Evolutionary conservation across 2,113 vertebrate species (phyloP).

Genomic region (Amia ocellicauda): DNA sequence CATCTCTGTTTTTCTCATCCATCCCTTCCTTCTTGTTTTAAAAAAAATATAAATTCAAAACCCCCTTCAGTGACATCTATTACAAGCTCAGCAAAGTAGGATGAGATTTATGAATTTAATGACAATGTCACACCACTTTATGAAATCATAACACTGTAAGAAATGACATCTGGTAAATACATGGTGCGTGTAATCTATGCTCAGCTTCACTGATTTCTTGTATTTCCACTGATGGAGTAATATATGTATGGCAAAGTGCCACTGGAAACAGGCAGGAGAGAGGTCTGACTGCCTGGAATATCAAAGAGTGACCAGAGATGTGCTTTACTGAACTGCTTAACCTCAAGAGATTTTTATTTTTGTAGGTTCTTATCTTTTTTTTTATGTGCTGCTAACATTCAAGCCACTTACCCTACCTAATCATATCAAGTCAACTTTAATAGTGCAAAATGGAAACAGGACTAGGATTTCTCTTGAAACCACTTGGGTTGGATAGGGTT

Average conservation of each 20-base stretch:
- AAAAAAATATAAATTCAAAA: constrained; percentile 11
- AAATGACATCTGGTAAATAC: constrained; percentile 71
- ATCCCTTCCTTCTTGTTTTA: constrained; percentile 14
- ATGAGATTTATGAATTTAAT: constrained; percentile 58
- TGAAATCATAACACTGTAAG: constrained; percentile 62
- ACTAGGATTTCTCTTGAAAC: too few relatives aligned
- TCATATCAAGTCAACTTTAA: too few relatives aligned
- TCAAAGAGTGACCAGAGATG: constrained; percentile 22
- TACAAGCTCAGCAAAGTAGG: constrained; percentile 29
- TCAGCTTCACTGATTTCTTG: constrained; percentile 52
- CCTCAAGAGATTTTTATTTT: too few relatives aligned
- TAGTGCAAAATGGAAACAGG: too few relatives aligned
- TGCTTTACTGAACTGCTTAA: too few relatives aligned
- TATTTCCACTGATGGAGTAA: constrained; percentile 26
- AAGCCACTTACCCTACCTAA: too few relatives aligned
- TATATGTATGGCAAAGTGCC: constrained; percentile 46
- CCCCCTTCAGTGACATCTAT: constrained; percentile 31
- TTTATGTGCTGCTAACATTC: too few relatives aligned
- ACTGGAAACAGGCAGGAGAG: constrained; percentile 44
- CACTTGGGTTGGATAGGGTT: too few relatives aligned
- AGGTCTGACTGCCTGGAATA: constrained; percentile 44
- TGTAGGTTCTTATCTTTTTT: too few relatives aligned
- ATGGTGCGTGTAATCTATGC: constrained; percentile 62
- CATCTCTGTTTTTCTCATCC: not conserved
- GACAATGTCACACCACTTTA: constrained; percentile 66